A percentile compares a stretch with the other conserved stretches of the same genome.
These are phyloP conservation scores for Todiramphus saurophagus DNA, from an alignment of 2,113 vertebrate genomes.

Conservation along the genomic window DNA sequence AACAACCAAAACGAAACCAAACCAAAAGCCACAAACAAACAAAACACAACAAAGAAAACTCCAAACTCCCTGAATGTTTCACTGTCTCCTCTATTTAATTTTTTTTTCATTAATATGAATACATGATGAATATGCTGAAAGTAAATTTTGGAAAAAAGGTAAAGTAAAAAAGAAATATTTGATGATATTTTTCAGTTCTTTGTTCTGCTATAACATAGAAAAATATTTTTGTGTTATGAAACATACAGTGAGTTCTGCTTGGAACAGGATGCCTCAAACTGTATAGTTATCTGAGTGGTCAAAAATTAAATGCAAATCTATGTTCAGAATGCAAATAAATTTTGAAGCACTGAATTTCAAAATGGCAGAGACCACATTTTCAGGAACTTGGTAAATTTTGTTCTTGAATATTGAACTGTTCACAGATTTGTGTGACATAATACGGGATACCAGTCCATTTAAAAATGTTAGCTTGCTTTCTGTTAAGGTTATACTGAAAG, in stretches of 20 bases:
- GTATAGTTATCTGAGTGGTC: background rate
- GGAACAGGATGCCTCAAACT: background rate
- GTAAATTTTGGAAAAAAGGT: background rate
- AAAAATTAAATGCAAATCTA: background rate
- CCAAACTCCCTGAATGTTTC: background rate
- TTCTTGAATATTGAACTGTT: background rate
- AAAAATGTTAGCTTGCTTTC: background rate
- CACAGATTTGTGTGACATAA: background rate
- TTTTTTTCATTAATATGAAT: background rate
- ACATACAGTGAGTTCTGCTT: background rate
- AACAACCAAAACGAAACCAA: background rate
- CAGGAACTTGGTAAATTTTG: background rate
- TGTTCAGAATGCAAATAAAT: background rate
- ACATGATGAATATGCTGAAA: background rate
- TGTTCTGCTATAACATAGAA: background rate
- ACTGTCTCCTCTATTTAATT: background rate
- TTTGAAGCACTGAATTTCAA: background rate
- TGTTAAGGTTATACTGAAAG: background rate
- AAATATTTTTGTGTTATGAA: background rate
- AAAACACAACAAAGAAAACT: background rate
- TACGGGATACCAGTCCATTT: background rate
- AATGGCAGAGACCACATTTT: background rate
- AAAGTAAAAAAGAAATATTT: background rate
- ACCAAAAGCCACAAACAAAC: no score
- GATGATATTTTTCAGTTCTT: background rate